Base-by-base conservation (phyloP, 2,888 invertebrate species). In the Caenorhabditis sp. region DNA sequence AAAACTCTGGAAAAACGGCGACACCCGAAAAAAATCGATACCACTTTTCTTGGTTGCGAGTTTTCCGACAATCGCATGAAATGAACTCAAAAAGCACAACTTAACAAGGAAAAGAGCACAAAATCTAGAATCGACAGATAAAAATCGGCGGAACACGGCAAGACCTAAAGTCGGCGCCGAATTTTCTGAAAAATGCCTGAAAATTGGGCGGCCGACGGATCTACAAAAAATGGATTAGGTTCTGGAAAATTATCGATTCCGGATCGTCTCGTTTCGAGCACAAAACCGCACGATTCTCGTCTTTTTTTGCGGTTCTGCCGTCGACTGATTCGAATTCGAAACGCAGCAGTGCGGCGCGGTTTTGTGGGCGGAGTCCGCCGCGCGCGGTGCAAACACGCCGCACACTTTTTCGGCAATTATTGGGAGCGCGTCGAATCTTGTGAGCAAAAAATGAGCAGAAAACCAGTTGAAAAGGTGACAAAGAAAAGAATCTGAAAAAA, bases 291-390 rank as follows among this genome's bases (percentile, higher is more conserved):
- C 15, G 15, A 43, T 20, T 30, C 11, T 3, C 20, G 26, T 35
- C 9, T 35, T 35, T 3, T n/a, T n/a, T n/a, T n/a, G n/a, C n/a
- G n/a, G n/a, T n/a, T n/a, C n/a, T n/a, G 11, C 35, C 30, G 52
- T 9, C 2, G 15, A 26, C n/a, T 7, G 7, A 20, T 45, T 45
- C 45, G 26, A 58, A 55, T 65, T 55, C 46, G 46, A 66, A 52
- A 55, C 13, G 2, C 6, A n/a, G 22, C n/a, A n/a, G 8, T 58
- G 66, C 66, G 66, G 66, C 66, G 39, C 50, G 58, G 11, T 66
- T 41, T 41, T 15, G 46, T 48, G 66, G 66, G 66, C 66, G 66
- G 48, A 39, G 66, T 22, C 11, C 13, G 13, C n/a, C 2, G 52
- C 22, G n/a, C 3, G 15, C 11, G 0, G 52, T 43, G 62, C 62